A percentile compares a stretch with the other conserved stretches of the same genome.
Conservation (phyloP, 2,888 invertebrate species). For the Andrena marginata region DNA sequence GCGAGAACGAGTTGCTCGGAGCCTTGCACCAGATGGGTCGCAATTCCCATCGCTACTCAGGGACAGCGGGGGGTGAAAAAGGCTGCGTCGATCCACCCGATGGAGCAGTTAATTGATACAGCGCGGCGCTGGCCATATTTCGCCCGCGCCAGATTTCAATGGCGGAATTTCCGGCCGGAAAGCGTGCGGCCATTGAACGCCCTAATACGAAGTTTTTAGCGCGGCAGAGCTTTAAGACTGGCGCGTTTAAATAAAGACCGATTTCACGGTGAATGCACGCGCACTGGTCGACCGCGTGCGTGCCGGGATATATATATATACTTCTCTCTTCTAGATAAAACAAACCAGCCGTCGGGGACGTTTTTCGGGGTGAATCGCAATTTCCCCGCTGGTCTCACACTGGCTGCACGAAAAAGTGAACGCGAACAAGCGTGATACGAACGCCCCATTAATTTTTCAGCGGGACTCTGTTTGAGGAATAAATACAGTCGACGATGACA, state of each 20-base stretch:
- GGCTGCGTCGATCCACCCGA: conserved; percentile 49
- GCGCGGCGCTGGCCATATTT: conserved; percentile 53
- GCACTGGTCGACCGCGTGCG: conserved; percentile 31
- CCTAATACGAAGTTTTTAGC: conserved; percentile 61
- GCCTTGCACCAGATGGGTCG: neutral
- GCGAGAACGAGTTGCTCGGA: conserved; percentile 12
- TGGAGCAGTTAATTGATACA: conserved; percentile 68
- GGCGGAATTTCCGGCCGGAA: conserved; percentile 52
- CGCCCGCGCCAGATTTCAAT: conserved; percentile 59
- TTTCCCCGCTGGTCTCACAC: conserved; percentile 8
- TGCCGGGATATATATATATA: neutral
- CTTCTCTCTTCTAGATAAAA: conserved; percentile 42
- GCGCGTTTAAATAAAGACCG: conserved; percentile 39
- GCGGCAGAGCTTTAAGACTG: conserved; percentile 53
- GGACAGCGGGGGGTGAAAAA: conserved; percentile 34
- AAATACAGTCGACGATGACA: neutral
- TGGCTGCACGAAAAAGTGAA: neutral
- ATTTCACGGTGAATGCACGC: conserved; percentile 45
- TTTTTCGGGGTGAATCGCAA: conserved; percentile 27
- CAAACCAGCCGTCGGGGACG: neutral
- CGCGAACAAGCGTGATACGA: conserved; percentile 7
- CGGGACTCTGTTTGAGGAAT: neutral
- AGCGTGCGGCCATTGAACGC: conserved; percentile 42
- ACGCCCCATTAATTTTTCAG: conserved; percentile 17
- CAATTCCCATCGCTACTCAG: conserved; percentile 24